Conservation (phyloP, 2,797 vertebrate genomes). For the Anguilla anguilla region DNA sequence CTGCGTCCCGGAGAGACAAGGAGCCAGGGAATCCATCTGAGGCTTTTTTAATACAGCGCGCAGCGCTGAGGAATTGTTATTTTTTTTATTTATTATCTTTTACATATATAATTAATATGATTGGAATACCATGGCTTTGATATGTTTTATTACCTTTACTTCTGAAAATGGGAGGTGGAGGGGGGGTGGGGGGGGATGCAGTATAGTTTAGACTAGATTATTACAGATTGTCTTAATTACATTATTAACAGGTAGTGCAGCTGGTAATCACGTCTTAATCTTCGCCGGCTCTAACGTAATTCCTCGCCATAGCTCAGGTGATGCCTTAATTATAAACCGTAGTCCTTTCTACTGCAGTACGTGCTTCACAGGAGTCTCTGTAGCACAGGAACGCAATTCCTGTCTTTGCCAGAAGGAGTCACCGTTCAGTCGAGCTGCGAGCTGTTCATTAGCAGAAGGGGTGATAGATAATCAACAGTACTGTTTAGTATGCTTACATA, state of each 20-base stretch:
- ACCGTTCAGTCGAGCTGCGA: slow-evolving; percentile 57
- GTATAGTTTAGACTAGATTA: neutral
- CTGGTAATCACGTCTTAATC: neutral
- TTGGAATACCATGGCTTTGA: neutral
- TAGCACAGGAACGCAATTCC: neutral
- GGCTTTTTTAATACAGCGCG: slow-evolving; percentile 4
- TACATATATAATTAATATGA: slow-evolving; percentile 28
- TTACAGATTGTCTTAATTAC: neutral
- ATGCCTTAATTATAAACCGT: neutral
- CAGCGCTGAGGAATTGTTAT: slow-evolving; percentile 4
- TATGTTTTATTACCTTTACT: slow-evolving; percentile 12
- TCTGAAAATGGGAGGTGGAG: neutral
- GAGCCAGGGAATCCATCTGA: neutral
- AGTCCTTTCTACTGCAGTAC: neutral
- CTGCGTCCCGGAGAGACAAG: neutral
- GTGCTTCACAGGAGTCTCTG: neutral
- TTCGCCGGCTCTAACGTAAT: neutral
- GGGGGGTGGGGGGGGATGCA: too few relatives aligned
- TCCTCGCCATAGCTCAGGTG: neutral
- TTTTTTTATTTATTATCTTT: slow-evolving; percentile 23
- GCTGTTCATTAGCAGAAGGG: slow-evolving; percentile 52
- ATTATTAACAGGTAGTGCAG: neutral
- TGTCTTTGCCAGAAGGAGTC: slow-evolving; percentile 47
- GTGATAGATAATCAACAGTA: slow-evolving; percentile 62
- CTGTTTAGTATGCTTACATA: slow-evolving; percentile 72